Conservation (phyloP, 2,888 invertebrate species). For the Conus canariensis region DNA sequence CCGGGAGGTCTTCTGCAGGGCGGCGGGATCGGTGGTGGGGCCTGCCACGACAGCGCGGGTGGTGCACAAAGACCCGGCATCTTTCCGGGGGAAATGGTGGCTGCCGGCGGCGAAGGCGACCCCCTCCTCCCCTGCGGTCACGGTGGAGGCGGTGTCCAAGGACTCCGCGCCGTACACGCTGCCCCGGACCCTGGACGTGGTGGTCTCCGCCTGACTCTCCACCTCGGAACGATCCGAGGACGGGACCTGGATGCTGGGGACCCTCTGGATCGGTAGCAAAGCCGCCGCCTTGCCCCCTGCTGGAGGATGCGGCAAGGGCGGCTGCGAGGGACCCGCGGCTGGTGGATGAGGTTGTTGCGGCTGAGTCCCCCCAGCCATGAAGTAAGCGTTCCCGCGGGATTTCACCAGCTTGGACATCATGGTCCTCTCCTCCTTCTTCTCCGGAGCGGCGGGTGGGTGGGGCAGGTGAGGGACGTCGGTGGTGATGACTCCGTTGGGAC, state of each 20-base stretch:
- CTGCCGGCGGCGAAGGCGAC: neutral
- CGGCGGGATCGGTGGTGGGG: neutral
- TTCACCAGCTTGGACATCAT: constrained; percentile 33
- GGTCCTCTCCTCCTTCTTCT: neutral
- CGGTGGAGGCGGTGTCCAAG: constrained; percentile 41
- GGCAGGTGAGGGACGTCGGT: neutral
- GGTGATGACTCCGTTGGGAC: no score
- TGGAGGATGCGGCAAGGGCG: neutral
- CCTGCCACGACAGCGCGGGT: neutral
- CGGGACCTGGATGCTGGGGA: neutral
- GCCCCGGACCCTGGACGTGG: neutral
- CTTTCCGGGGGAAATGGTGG: neutral
- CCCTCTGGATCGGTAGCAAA: neutral
- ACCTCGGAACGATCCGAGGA: neutral
- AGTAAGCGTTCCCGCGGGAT: constrained; percentile 42
- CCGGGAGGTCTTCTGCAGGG: neutral
- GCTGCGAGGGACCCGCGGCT: neutral
- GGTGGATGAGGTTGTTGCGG: neutral
- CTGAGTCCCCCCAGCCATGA: constrained; percentile 2
- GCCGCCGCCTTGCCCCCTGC: neutral
- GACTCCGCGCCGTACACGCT: constrained; percentile 14
- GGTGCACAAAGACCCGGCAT: neutral
- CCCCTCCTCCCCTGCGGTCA: neutral
- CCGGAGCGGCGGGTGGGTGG: neutral
- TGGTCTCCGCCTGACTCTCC: constrained; percentile 27